Base-by-base conservation (phyloP, 2,888 invertebrate species). In the Notodonta ziczac region DNA sequence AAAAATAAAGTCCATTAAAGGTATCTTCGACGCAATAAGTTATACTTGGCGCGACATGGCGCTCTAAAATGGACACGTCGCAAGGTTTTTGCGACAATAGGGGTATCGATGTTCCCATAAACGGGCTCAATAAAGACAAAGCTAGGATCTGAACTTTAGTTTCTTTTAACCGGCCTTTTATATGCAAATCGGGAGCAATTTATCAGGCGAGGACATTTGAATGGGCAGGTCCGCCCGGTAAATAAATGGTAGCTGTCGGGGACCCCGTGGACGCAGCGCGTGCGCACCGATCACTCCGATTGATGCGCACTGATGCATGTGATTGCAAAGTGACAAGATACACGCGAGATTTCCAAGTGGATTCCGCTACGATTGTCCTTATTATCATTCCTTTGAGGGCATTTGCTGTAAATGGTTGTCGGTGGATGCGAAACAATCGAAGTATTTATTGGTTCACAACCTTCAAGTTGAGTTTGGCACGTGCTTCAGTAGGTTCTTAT, bases 181-280 rank as follows among this genome's bases (percentile, higher is more conserved):
- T 87, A 90, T 90, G 90, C 87, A 88, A 89, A 91, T 90, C 74
- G 78, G 67, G 78, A 72, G 78, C 86, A 91, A 91, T 91, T 91
- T 91, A 91, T 91, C 91, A 91, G 83, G 70, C 73, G 66, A 69
- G 66, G 91, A 91, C 91, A 80, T 87, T 84, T 91, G 86, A 91
- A 91, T 91, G 84, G 88, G 79, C 76, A 72, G 83, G 78, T 84
- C 84, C 77, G 73, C 70, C 78, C 72, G 74, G 75, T 77, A 76
- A 80, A 85, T 82, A 83, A 83, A 81, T 82, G 78, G 80, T 72
- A 74, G 74, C 77, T 74, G 77, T 75, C 69, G 55, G 42, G 60
- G 62, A 65, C 65, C 59, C 59, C 67, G 62, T 66, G 66, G 62
- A 58, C 67, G 61, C 58, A 66, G 71, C 70, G 69, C 70, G 71